Base-by-base conservation (phyloP, 23 tunicate genomes). In the Phallusia fumigata region DNA sequence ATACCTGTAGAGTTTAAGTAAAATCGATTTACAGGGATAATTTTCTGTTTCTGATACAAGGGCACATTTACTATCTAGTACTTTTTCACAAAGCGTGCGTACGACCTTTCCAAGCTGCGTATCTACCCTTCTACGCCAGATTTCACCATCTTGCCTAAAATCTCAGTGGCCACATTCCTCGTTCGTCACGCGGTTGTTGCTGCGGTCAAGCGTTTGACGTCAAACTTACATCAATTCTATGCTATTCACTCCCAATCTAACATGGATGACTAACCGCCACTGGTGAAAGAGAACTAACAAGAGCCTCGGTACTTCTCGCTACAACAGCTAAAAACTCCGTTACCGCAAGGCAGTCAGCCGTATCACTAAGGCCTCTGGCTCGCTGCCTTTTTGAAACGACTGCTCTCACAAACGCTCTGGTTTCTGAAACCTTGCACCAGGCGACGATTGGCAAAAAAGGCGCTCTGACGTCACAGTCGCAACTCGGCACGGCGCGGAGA, bases 151-250 rank as follows among this genome's bases (percentile, higher is more conserved):
- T 58, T 58, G 26, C 28, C 16, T 24, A 58, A 22, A 24, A 21
- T 58, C 69, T 21, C 28, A 21, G 69, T 24, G 69, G 28, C 28
- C 69, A 24, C 69, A 58, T 58, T 58, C 69, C 69, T 22, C 69
- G 69, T 58, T 58, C 69, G 69, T 58, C 69, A 58, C 69, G 69
- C 69, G 69, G 69, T 58, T 58, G 69, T 40, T 40, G 47, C 47
- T 40, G 47, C 47, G 47, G 47, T 40, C 47, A 40, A 58, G 69
- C 69, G 69, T 16, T 58, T 58, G 69, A 58, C 69, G 69, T 58
- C 69, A 58, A 58, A 58, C 69, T 58, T 58, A 58, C 69, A 58
- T 58, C 69, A 58, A 58, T 58, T 58, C 69, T 24, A 58, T 24
- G 69, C 69, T 58, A 58, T 58, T 58, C 69, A 58, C 69, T 58